Evolutionary conservation across 2,797 vertebrate genomes (phyloP).

Genomic region (Mus spretus): DNA sequence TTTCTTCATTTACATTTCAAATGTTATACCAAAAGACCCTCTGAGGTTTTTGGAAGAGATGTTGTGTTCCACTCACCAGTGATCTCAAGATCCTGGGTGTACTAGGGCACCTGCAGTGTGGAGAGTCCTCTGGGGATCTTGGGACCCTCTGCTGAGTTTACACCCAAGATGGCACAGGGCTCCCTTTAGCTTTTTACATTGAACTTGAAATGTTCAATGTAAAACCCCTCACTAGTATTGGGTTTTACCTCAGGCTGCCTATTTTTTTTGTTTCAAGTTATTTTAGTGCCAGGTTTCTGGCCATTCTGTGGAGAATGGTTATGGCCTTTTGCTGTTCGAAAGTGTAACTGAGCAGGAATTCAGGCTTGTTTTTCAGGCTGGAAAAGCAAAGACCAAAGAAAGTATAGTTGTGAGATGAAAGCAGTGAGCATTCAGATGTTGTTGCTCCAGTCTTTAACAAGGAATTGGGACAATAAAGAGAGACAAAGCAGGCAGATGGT

Average conservation of each 20-base stretch:
- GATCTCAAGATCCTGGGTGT: no score
- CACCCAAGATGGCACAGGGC: no score
- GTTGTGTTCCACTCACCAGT: no score
- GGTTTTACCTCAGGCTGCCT: neutral
- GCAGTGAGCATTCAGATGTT: rapidly evolving
- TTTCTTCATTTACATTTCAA: no score
- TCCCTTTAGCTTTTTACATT: neutral
- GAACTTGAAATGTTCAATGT: neutral
- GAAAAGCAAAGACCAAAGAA: neutral
- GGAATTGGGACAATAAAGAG: neutral
- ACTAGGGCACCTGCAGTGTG: no score
- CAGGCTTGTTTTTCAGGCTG: neutral
- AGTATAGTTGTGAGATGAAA: neutral
- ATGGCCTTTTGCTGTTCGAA: neutral
- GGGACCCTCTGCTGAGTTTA: no score
- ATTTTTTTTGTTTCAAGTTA: neutral
- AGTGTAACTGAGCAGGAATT: neutral
- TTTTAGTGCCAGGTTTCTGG: no score
- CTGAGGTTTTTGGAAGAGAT: no score
- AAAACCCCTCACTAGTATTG: neutral
- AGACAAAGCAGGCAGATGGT: neutral
- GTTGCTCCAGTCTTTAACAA: neutral
- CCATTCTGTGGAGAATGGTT: neutral
- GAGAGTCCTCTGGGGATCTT: no score
- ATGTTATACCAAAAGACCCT: no score